These are phyloP conservation scores for Rhodinocichla rosea DNA, from an alignment of 2,113 vertebrate genomes.

Conservation along the genomic window DNA sequence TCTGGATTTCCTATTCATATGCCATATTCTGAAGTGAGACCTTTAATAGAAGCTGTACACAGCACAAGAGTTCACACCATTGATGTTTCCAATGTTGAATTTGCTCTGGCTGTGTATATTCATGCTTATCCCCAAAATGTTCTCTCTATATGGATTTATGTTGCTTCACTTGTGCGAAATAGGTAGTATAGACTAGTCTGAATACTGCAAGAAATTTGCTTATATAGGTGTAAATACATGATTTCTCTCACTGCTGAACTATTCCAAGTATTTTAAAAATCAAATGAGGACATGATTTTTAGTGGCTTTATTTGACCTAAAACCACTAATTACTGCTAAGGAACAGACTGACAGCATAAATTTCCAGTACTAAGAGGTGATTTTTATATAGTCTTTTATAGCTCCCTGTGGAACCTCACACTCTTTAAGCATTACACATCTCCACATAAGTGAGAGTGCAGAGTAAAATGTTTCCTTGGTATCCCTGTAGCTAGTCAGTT, in stretches of 20 bases:
- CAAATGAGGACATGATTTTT: not conserved
- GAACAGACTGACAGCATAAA: not conserved
- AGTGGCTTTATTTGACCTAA: not conserved
- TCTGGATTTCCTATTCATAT: conserved; percentile 94
- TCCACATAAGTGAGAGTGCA: accelerated
- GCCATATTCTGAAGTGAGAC: conserved; percentile 87
- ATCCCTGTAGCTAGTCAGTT: not conserved
- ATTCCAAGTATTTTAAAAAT: not conserved
- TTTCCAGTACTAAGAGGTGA: not conserved
- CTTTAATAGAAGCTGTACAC: conserved; percentile 87
- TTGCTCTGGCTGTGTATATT: conserved; percentile 91
- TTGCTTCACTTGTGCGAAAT: conserved; percentile 87
- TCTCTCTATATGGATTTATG: conserved; percentile 93
- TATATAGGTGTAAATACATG: not conserved
- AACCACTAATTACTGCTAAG: not conserved
- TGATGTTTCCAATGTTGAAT: conserved; percentile 84
- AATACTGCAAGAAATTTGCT: not conserved
- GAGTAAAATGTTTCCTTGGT: not conserved
- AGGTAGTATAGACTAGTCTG: not conserved
- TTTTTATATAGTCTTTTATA: not conserved
- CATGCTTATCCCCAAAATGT: conserved; percentile 92
- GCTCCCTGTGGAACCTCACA: not conserved
- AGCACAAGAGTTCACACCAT: conserved; percentile 91
- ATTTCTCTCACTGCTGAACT: not conserved
- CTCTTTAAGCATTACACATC: not conserved